Percentiles rank a stretch among this genome's conserved stretches.
Conservation (phyloP, 1,140 invertebrate species). For the Saccostrea cuccullata region DNA sequence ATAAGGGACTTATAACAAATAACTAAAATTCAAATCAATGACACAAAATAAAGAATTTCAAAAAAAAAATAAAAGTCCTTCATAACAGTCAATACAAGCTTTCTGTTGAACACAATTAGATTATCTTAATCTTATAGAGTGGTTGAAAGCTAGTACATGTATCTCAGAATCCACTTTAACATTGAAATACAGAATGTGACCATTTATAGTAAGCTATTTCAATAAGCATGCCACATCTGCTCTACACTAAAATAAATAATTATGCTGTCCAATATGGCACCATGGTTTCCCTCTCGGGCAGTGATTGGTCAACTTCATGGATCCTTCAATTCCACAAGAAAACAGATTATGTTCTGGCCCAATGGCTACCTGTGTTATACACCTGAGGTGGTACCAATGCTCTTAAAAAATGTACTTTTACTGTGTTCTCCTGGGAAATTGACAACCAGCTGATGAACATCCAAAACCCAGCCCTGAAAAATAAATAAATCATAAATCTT, state of each 20-base stretch:
- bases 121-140: not conserved
- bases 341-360: conserved; percentile 91
- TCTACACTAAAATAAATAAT: not conserved
- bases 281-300: conserved; percentile 82
- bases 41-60: not conserved
- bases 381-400: conserved; percentile 95
- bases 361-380: conserved; percentile 96
- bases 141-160: too few relatives aligned
- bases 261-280: conserved; percentile 67
- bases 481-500: conserved; percentile 47
- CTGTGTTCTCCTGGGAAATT: conserved; percentile 94
- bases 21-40: not conserved
- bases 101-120: conserved; percentile 8
- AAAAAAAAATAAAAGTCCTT: not conserved
- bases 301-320: conserved; percentile 96
- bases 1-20: conserved; percentile 27
- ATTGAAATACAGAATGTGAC: not conserved
- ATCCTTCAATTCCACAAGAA: conserved; percentile 98
- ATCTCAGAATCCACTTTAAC: not conserved
- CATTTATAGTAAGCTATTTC: not conserved
- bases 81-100: not conserved
- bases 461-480: conserved; percentile 93
- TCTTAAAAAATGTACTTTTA: conserved; percentile 91
- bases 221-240: not conserved
- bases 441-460: conserved; percentile 90